Percentiles rank a stretch among this genome's conserved stretches.
phyloP scores from a whole-genome alignment of 2,113 vertebrate genomes.

The Callopanchax toddi region DNA sequence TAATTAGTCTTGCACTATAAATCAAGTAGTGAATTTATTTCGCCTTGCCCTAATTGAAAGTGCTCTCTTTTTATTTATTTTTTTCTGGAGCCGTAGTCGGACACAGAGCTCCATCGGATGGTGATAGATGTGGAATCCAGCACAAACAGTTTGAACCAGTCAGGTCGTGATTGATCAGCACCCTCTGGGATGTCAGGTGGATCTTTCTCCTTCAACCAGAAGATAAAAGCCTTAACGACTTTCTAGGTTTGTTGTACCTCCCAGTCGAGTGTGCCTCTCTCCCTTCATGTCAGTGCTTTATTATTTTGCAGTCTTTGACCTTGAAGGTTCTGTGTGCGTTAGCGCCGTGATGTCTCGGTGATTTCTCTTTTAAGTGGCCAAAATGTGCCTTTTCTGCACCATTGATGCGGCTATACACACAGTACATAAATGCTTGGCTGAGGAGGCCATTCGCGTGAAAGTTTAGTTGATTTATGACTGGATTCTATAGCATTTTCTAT shows the following conservation, averaged over 20 bases:
- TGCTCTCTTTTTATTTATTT: conserved; percentile 80
- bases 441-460: conserved; percentile 76
- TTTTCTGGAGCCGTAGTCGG: conserved; percentile 79
- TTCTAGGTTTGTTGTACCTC: conserved; percentile 71
- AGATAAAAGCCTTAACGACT: conserved; percentile 82
- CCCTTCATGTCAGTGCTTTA: conserved; percentile 63
- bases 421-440: conserved; percentile 65
- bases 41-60: conserved; percentile 95
- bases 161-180: conserved; percentile 94
- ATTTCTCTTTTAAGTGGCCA: conserved; percentile 71
- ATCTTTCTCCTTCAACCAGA: conserved; percentile 80
- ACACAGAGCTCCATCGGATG: conserved; percentile 84
- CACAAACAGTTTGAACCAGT: conserved; percentile 95
- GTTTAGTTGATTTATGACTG: conserved; percentile 79
- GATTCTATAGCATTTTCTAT: conserved; percentile 77
- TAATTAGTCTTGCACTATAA: conserved; percentile 98
- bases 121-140: conserved; percentile 94
- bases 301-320: conserved; percentile 75
- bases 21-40: conserved; percentile 95
- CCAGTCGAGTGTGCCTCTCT: conserved; percentile 52
- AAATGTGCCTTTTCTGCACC: conserved; percentile 74
- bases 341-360: conserved; percentile 71
- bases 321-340: conserved; percentile 80
- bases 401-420: conserved; percentile 72
- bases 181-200: conserved; percentile 89